A percentile compares a stretch with the other conserved stretches of the same genome.
Conservation (phyloP, 1,140 invertebrate genomes). For the Bombus pyrosoma region DNA sequence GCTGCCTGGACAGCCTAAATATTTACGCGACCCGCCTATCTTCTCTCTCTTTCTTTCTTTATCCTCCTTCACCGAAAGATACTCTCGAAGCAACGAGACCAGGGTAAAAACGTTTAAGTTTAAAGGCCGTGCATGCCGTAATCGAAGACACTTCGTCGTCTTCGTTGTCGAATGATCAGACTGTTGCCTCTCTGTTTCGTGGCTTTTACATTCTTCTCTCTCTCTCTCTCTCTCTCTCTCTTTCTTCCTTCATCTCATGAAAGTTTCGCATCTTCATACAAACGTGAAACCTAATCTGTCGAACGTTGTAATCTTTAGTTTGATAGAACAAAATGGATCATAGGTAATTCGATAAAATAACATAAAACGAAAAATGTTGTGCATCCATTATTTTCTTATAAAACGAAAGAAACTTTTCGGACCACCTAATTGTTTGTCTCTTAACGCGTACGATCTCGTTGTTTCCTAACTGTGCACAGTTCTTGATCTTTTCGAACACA, state of each 20-base stretch:
- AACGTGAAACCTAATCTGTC: too few relatives aligned
- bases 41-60: neutral
- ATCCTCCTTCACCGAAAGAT: neutral
- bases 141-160: conserved; percentile 26
- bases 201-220: neutral
- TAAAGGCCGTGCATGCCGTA: conserved; percentile 18
- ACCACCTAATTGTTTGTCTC: too few relatives aligned
- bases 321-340: too few relatives aligned
- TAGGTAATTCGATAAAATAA: too few relatives aligned
- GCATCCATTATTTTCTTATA: too few relatives aligned
- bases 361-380: too few relatives aligned
- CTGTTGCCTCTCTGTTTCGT: neutral
- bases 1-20: conserved; percentile 31
- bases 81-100: neutral
- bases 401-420: too few relatives aligned
- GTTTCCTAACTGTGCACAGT: too few relatives aligned
- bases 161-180: neutral
- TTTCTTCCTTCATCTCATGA: neutral
- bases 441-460: too few relatives aligned
- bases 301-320: too few relatives aligned
- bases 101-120: neutral
- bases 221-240: neutral
- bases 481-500: too few relatives aligned
- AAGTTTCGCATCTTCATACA: neutral
- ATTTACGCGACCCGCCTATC: conserved; percentile 16